These are phyloP conservation scores for Acestrorhynchus altus DNA, from an alignment of 2,797 vertebrate species.

Conservation along the genomic window DNA sequence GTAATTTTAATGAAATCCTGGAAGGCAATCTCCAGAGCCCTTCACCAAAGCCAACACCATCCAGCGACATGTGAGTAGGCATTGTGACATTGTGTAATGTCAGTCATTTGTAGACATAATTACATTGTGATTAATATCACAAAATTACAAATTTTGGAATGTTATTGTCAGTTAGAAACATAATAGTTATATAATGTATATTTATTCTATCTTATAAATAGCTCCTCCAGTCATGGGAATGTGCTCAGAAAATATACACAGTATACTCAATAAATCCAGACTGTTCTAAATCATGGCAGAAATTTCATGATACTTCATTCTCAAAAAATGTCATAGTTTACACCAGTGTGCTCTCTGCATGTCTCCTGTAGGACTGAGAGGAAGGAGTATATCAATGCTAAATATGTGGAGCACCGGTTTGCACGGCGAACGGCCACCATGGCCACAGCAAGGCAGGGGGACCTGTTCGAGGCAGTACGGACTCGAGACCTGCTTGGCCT, in stretches of 20 bases:
- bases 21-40: constrained; percentile 86
- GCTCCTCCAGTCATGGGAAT: too few relatives aligned
- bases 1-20: constrained; percentile 92
- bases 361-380: constrained; percentile 79
- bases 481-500: constrained; percentile 89
- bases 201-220: too few relatives aligned
- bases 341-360: not conserved
- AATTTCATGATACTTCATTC: too few relatives aligned
- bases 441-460: constrained; percentile 80
- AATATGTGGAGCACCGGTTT: constrained; percentile 89
- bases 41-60: constrained; percentile 85
- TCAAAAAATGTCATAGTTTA: not conserved
- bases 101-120: not conserved
- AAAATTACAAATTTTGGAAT: not conserved
- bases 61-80: constrained; percentile 89
- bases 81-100: not conserved
- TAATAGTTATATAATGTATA: too few relatives aligned
- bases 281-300: too few relatives aligned
- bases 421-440: constrained; percentile 81
- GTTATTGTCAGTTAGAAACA: not conserved
- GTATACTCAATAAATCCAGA: too few relatives aligned
- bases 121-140: too few relatives aligned
- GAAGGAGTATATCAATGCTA: constrained; percentile 91
- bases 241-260: too few relatives aligned
- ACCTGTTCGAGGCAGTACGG: constrained; percentile 85